Evolutionary conservation across 1,140 invertebrate genomes (phyloP).

Genomic region (Brachionus rubens): DNA sequence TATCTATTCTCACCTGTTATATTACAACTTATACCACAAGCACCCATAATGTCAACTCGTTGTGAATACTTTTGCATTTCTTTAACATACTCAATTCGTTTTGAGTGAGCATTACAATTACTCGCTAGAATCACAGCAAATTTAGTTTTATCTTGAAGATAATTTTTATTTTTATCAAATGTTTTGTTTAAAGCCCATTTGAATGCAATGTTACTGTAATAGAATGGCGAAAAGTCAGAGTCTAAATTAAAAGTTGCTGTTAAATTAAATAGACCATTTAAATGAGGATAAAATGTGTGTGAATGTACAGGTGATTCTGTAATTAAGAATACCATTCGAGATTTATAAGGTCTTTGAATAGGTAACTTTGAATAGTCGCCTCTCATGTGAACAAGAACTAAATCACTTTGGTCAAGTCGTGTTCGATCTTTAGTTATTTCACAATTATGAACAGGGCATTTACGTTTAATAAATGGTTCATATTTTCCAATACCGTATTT

Average conservation of each 20-base stretch:
- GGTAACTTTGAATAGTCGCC: background rate
- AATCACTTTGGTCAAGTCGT: background rate
- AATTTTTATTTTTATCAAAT: background rate
- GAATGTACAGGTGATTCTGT: slow-evolving; percentile 28
- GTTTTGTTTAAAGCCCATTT: slow-evolving; percentile 7
- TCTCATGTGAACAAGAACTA: slow-evolving; percentile 42
- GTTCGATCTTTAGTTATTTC: slow-evolving; percentile 40
- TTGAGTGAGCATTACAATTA: slow-evolving; percentile 10
- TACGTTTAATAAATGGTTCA: background rate
- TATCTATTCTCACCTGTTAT: background rate
- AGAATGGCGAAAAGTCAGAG: slow-evolving; percentile 19
- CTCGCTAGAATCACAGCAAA: background rate
- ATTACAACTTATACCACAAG: slow-evolving; percentile 47
- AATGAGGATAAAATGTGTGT: background rate
- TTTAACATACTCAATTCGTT: slow-evolving; percentile 24
- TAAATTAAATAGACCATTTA: slow-evolving; percentile 17
- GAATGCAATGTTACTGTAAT: background rate
- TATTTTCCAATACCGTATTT: slow-evolving; percentile 9
- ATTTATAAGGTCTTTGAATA: background rate
- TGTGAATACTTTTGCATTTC: slow-evolving; percentile 17
- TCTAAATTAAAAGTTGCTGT: background rate
- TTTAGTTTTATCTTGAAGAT: background rate
- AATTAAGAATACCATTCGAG: slow-evolving; percentile 11
- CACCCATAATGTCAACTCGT: slow-evolving; percentile 50
- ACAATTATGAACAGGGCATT: slow-evolving; percentile 41